phyloP scores from a whole-genome alignment of 1,140 invertebrate genomes.

The Eumeta japonica region DNA sequence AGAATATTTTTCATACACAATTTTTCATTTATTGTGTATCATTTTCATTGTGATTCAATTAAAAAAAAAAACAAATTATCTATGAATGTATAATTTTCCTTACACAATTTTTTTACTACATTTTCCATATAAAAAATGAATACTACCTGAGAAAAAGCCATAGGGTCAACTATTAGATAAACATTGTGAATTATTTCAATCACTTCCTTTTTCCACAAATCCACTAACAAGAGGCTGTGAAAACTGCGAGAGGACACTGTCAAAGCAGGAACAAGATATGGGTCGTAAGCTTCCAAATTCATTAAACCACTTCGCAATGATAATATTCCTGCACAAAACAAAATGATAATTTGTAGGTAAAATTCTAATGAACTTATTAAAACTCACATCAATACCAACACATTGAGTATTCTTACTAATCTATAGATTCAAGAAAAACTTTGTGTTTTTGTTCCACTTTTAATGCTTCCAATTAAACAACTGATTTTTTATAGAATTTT shows the following conservation, averaged over 20 bases:
- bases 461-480: no score
- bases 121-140: no score
- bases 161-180: conserved; percentile 65
- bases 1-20: not conserved
- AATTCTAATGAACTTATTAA: conserved; percentile 4
- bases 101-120: no score
- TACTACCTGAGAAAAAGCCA: conserved; percentile 64
- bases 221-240: conserved; percentile 53
- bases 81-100: conserved; percentile 1
- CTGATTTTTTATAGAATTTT: no score
- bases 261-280: conserved; percentile 63
- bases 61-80: conserved; percentile 14
- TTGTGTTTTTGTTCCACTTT: no score
- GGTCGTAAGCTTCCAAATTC: conserved; percentile 65
- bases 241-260: conserved; percentile 45
- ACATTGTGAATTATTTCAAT: conserved; percentile 58
- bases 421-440: no score
- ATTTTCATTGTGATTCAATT: not conserved
- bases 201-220: conserved; percentile 62
- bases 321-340: conserved; percentile 55
- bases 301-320: conserved; percentile 63
- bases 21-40: not conserved
- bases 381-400: no score
- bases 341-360: conserved; percentile 3
- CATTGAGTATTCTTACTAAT: no score